Evolutionary conservation across 2,888 invertebrate species (phyloP).

Genomic region (Heliconius cydno): DNA sequence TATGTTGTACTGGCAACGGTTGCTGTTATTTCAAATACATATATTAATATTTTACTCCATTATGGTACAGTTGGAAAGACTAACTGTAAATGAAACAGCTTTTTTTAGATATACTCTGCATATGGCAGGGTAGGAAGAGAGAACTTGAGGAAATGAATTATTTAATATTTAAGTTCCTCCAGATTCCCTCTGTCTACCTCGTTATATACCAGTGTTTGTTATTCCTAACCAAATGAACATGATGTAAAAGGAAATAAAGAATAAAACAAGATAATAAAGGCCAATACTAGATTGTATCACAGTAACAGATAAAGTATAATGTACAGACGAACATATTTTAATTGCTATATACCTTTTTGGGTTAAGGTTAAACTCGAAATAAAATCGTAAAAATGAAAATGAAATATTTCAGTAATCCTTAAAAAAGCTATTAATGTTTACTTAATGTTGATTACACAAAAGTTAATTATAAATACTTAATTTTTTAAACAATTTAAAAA

Average conservation of each 20-base stretch:
- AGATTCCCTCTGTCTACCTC: not conserved
- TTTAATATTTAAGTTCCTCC: no score
- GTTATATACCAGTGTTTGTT: no score
- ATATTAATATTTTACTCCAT: not conserved
- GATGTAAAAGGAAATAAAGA: not conserved
- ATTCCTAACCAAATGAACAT: not conserved
- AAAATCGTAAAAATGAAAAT: conserved; percentile 12
- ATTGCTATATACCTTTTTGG: conserved; percentile 1
- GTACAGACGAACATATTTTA: not conserved
- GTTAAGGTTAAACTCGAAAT: conserved; percentile 9
- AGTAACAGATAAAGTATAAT: not conserved
- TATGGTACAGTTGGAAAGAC: not conserved
- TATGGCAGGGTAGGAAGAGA: not conserved
- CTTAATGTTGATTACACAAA: conserved; percentile 6
- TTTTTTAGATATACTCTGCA: not conserved
- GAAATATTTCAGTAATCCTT: conserved; percentile 19
- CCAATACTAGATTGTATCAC: not conserved
- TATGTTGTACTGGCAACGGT: no score
- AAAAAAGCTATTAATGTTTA: conserved; percentile 1
- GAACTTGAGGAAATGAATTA: not conserved
- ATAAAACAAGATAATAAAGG: not conserved
- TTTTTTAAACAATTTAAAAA: not conserved
- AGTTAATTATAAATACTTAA: not conserved
- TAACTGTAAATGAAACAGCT: not conserved
- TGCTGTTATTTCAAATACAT: conserved; percentile 2